These are phyloP conservation scores for Ganaspis sp. DNA, from an alignment of 1,140 invertebrate species.

Conservation along the genomic window DNA sequence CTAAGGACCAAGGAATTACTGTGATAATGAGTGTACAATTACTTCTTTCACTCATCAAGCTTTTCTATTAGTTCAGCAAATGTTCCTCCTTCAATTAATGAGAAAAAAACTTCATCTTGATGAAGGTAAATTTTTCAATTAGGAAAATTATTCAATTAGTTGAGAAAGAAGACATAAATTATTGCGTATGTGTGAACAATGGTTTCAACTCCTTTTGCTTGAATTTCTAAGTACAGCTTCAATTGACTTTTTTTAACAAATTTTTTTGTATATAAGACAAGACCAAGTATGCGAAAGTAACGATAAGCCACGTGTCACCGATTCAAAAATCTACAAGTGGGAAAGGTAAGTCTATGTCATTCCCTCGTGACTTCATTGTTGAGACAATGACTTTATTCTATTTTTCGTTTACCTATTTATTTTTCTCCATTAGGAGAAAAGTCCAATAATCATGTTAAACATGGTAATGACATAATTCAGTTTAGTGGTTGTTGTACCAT, in stretches of 20 bases:
- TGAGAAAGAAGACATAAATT: no score
- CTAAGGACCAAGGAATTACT: conserved; percentile 56
- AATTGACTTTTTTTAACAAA: neutral
- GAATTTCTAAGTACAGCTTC: neutral
- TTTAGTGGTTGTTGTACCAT: neutral
- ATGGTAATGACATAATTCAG: neutral
- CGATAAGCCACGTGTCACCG: conserved; percentile 42
- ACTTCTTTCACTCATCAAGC: conserved; percentile 33
- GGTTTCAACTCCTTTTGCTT: no score
- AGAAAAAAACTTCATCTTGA: no score
- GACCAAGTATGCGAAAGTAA: conserved; percentile 31
- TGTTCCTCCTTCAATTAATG: neutral
- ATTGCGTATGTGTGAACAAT: no score
- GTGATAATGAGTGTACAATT: conserved; percentile 57
- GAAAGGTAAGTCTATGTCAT: conserved; percentile 54
- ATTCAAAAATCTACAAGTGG: conserved; percentile 50
- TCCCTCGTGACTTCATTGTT: conserved; percentile 39
- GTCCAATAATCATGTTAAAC: neutral
- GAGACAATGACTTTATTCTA: neutral
- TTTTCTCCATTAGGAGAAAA: neutral
- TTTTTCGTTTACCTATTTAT: neutral
- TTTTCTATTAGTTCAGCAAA: neutral
- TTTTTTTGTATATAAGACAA: no score
- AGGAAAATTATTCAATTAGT: no score
- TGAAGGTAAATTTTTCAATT: neutral